Base-by-base conservation (phyloP, 2,888 invertebrate species). In the Netelia fuscicornis region DNA sequence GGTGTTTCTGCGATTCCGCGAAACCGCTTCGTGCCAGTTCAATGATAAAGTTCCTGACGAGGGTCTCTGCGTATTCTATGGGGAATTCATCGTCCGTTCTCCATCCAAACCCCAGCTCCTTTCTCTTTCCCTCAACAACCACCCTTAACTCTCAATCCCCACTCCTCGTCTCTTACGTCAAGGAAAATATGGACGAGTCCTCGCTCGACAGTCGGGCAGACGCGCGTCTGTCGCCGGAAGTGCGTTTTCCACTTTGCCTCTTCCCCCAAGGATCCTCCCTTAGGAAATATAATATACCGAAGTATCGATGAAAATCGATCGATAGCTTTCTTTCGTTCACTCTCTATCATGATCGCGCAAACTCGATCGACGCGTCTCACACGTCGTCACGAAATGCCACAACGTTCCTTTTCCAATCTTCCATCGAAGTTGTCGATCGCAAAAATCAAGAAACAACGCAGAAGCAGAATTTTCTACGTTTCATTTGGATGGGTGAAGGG, bases 1-100 rank as follows among this genome's bases (percentile, higher is more conserved):
- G 56, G 56, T 13, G 54, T 56, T 65, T 54, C 17, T 30, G 65
- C 71, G 72, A 80, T 72, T 72, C 64, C 48, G 42, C 56, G 64
- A 44, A 37, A 71, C 54, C 20, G 75, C 54, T 75, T 65, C 67
- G 67, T 79, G 70, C 5, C 85, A 68, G 74, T 79, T 79, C 86
- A 80, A 87, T 88, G 88, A 87, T 88, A 86, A 89, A 89, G 86
- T 84, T 83, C 65, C 84, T 88, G 89, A 88, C 88, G 87, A 88
- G 86, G 88, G 86, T 83, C 68, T 83, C 54, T 52, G 48, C n/a
- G 30, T 75, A 70, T 79, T 60, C 88, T 80, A 62, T 71, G 72
- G 85, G 86, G 86, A 87, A 87, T 87, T 81, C 79, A 81, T 37
- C 42, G 80, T 83, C 23, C 25, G 54, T 42, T 58, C 71, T 60